These are phyloP conservation scores for Aulostomus chinensis DNA, from an alignment of 2,797 vertebrate genomes.

Conservation along the genomic window DNA sequence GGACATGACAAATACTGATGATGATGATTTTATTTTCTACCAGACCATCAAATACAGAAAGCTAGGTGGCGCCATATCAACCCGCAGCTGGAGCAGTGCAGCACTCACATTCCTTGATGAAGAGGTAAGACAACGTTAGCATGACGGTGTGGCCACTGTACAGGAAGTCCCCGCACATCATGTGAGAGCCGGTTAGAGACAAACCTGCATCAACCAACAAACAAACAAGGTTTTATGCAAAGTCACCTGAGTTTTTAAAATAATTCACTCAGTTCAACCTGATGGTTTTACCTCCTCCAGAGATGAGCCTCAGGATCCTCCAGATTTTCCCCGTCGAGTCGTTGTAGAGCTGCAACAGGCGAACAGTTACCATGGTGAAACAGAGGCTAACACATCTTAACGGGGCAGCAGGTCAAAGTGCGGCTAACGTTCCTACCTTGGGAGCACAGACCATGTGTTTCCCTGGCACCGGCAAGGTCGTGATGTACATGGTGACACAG, in stretches of 20 bases:
- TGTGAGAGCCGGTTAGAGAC: slow-evolving; percentile 92
- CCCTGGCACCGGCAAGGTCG: slow-evolving; percentile 93
- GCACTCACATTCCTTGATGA: slow-evolving; percentile 98
- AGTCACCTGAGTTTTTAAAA: background rate
- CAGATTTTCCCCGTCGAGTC: slow-evolving; percentile 68
- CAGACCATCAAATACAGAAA: no score
- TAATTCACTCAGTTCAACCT: background rate
- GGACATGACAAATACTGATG: background rate
- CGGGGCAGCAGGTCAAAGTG: no score
- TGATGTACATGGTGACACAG: slow-evolving; percentile 95
- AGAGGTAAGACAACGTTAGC: slow-evolving; percentile 91
- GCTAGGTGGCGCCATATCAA: no score
- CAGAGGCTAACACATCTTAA: no score
- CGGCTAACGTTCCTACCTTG: slow-evolving; percentile 86
- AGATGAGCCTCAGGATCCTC: slow-evolving; percentile 69
- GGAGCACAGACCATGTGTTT: slow-evolving; percentile 94
- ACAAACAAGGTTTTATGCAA: background rate
- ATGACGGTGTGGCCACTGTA: slow-evolving; percentile 95
- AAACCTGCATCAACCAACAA: slow-evolving; percentile 71
- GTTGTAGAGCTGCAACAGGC: slow-evolving; percentile 62
- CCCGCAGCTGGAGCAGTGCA: no score
- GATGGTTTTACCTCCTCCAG: slow-evolving; percentile 63
- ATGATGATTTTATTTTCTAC: background rate
- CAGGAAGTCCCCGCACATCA: slow-evolving; percentile 94
- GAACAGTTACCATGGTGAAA: background rate